Evolutionary conservation across 2,113 vertebrate genomes (phyloP).

Genomic region (human (Homo sapiens)): DNA sequence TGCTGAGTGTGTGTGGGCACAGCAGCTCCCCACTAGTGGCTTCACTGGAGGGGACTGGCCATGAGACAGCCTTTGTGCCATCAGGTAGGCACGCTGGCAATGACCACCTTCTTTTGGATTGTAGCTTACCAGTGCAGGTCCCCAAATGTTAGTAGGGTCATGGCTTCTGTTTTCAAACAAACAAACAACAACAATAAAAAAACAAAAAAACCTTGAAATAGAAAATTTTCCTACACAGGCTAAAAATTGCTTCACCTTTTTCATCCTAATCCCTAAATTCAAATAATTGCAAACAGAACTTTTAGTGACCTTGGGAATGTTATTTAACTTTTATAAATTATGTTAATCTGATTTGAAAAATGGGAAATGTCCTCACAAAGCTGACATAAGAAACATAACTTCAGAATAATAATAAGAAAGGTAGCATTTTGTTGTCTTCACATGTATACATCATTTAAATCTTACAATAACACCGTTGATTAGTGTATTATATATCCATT

Average conservation of each 20-base stretch:
- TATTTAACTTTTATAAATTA: background rate
- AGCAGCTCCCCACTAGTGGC: background rate
- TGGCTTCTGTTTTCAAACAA: background rate
- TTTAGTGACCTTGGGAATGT: background rate
- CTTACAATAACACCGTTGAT: background rate
- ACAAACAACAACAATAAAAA: no score
- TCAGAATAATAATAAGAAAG: background rate
- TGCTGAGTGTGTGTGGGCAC: background rate
- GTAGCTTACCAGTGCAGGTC: background rate
- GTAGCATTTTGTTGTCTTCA: background rate
- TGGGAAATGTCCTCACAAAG: background rate
- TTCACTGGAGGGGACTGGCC: background rate
- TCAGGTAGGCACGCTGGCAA: no score
- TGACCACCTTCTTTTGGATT: background rate
- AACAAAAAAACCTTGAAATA: background rate
- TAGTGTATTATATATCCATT: background rate
- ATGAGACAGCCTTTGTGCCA: background rate
- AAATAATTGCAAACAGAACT: background rate
- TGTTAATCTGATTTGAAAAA: background rate
- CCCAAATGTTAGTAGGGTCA: background rate
- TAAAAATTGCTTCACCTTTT: background rate
- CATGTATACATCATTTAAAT: background rate
- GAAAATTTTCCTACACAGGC: background rate
- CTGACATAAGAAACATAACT: background rate
- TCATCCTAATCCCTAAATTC: no score